Conservation (phyloP, 2,113 vertebrate species). For the Enhydra lutris region DNA sequence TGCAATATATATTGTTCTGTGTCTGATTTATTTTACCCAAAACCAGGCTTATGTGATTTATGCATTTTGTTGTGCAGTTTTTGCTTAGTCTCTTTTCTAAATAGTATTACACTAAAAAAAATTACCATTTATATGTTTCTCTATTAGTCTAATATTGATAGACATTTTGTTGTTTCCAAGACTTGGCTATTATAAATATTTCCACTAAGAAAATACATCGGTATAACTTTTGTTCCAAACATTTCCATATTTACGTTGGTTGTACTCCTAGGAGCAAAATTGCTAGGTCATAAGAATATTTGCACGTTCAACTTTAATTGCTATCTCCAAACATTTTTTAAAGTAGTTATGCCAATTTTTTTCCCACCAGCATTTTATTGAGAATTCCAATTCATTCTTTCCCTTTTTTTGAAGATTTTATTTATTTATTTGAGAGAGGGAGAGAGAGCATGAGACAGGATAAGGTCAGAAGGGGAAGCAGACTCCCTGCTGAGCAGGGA, state of each 20-base stretch:
- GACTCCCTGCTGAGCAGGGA: too few species aligned
- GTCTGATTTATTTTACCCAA: neutral
- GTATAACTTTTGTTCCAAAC: neutral
- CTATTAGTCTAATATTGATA: neutral
- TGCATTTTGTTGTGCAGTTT: neutral
- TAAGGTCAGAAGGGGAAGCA: too few species aligned
- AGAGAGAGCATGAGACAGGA: too few species aligned
- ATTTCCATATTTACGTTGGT: neutral
- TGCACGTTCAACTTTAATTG: neutral
- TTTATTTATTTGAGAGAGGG: too few species aligned
- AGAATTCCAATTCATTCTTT: neutral
- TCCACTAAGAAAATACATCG: neutral
- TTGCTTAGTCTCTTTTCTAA: neutral
- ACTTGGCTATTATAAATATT: neutral
- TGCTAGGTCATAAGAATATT: neutral
- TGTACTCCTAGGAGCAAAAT: neutral
- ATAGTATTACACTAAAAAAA: neutral
- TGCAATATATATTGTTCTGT: neutral
- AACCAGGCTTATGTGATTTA: neutral
- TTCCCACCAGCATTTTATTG: neutral
- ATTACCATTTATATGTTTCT: neutral
- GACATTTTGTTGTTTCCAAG: neutral
- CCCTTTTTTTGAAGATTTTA: too few species aligned
- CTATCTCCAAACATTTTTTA: neutral
- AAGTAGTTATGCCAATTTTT: neutral